A percentile compares a stretch with the other conserved stretches of the same genome.
These are phyloP conservation scores for Autographa gamma DNA, from an alignment of 2,888 invertebrate genomes.

Conservation along the genomic window DNA sequence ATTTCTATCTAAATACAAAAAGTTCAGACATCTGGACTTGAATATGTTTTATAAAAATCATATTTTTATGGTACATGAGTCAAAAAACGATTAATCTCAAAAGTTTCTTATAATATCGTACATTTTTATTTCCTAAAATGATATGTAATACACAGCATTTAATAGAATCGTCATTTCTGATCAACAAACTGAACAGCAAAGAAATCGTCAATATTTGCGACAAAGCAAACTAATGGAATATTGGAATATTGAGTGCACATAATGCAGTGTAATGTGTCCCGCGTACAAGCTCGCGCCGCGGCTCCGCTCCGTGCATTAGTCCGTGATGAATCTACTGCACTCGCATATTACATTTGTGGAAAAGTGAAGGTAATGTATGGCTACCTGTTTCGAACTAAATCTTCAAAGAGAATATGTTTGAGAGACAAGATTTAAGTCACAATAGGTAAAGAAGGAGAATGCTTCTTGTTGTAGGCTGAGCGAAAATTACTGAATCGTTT, in stretches of 20 bases:
- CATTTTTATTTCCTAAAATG: too few species aligned
- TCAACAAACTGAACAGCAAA: neutral
- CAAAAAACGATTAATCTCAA: too few species aligned
- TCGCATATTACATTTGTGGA: constrained; percentile 48
- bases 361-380: constrained; percentile 19
- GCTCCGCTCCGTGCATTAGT: constrained; percentile 48
- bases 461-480: too few species aligned
- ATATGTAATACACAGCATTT: too few species aligned
- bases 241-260: constrained; percentile 43
- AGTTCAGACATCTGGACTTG: too few species aligned
- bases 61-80: too few species aligned
- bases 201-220: neutral
- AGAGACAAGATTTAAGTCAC: too few species aligned
- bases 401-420: neutral
- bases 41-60: too few species aligned
- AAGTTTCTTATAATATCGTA: too few species aligned
- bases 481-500: too few species aligned
- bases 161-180: neutral
- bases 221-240: constrained; percentile 46
- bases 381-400: constrained; percentile 18
- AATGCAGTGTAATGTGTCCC: constrained; percentile 49
- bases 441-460: too few species aligned
- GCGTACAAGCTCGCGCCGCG: constrained; percentile 14
- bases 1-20: too few species aligned
- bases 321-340: constrained; percentile 43